Conservation (phyloP, 92 coral and sea anemone genomes). For the Porites evermanni region DNA sequence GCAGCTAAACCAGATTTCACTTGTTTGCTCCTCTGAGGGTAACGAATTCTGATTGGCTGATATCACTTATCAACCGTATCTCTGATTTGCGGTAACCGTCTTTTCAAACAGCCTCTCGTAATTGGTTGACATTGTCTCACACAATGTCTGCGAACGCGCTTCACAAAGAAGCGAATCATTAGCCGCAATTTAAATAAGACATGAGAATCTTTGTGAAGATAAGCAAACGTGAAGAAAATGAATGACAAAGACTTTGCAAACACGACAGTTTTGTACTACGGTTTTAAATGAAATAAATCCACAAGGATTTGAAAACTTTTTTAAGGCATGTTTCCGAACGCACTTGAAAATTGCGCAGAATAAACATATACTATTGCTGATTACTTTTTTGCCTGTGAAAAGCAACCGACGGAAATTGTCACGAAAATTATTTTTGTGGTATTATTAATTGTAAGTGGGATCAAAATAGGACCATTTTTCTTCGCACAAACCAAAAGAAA, state of each 20-base stretch:
- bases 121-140: constrained; percentile 3
- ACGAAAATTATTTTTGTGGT: not conserved
- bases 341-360: not conserved
- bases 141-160: not conserved
- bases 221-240: constrained; percentile 5
- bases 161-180: constrained; percentile 7
- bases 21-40: too few species aligned
- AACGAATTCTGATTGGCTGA: too few species aligned
- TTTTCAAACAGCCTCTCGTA: not conserved
- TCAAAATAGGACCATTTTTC: not conserved
- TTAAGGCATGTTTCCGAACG: not conserved
- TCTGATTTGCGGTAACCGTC: not conserved
- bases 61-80: too few species aligned
- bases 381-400: not conserved
- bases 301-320: not conserved
- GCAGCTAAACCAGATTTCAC: too few species aligned
- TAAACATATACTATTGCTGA: not conserved
- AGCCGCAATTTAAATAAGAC: constrained; percentile 1
- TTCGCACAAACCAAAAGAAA: not conserved
- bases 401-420: not conserved
- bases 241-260: not conserved
- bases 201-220: constrained; percentile 5
- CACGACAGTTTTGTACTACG: not conserved
- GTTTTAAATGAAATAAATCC: not conserved
- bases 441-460: not conserved